phyloP scores from a whole-genome alignment of 2,113 vertebrate genomes.

The Serilophus lunatus region DNA sequence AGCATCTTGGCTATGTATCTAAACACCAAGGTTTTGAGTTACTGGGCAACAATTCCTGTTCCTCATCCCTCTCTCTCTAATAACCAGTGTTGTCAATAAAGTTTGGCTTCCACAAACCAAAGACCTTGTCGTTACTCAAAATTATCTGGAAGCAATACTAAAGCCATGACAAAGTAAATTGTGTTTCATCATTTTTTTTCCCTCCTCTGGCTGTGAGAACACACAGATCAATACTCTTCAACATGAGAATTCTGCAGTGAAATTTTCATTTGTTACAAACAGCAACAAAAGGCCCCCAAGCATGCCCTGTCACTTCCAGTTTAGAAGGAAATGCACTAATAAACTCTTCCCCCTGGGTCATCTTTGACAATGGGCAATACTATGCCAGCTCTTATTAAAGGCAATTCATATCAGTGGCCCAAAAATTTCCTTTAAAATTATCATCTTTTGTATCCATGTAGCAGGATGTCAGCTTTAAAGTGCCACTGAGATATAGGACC shows the following conservation, averaged over 20 bases:
- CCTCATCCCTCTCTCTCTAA: background rate
- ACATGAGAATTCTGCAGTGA: conserved; percentile 68
- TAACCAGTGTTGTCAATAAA: conserved; percentile 77
- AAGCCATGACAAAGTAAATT: conserved; percentile 71
- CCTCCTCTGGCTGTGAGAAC: conserved; percentile 62
- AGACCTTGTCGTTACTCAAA: conserved; percentile 68
- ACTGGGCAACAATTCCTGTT: background rate
- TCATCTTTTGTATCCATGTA: conserved; percentile 79
- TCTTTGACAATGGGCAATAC: conserved; percentile 81
- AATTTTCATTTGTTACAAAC: conserved; percentile 82
- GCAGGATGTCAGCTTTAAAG: conserved; percentile 86
- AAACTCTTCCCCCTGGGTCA: conserved; percentile 84
- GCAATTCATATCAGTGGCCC: conserved; percentile 84
- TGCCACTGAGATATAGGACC: conserved; percentile 79
- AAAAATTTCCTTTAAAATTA: conserved; percentile 91
- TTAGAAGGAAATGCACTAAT: conserved; percentile 83
- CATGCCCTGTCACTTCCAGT: conserved; percentile 81
- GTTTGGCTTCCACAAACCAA: conserved; percentile 69
- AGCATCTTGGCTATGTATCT: background rate
- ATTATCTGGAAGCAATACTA: conserved; percentile 61
- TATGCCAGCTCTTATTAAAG: conserved; percentile 87
- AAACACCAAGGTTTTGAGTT: background rate
- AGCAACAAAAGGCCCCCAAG: conserved; percentile 76
- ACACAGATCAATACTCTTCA: conserved; percentile 77
- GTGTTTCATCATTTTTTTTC: background rate